Evolutionary conservation across 1,140 invertebrate species (phyloP), one percentile per base, ranked within the genome.

Genomic region (Paraescarpia echinospica): DNA sequence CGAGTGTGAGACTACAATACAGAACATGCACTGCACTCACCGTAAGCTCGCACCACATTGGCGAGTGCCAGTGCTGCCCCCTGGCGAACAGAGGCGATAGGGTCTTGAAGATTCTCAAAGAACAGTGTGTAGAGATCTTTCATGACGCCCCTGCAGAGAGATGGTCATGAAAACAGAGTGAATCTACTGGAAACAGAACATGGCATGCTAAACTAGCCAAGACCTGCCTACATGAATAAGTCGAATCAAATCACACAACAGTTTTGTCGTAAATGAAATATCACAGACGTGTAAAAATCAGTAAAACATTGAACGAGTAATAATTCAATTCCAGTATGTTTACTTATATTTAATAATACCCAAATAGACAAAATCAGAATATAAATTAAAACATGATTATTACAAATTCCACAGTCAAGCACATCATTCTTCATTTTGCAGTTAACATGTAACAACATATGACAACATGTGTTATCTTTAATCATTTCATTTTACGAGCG

Each of bases 41-140:
- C 96, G 94, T 97, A 97, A 22, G 96, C 97, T 93, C 95, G 95
- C 34, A 96, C 96, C 92, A 97, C 95, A 94, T 96, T 96, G 22
- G 95, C 95, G 1, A 97, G 93, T 31, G 97, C 96, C 8, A 96
- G 93, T 27, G 97, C 97, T 41, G 96, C 97, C 18, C 97, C 97
- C 94, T 97, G 97, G 59, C 97, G 94, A 0, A 97, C 97, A 48
- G 97, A 97, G 4, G 96, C 95, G 92, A 97, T 97, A 92, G 96
- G 96, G 94, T 97, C 97, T 94, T 96, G 96, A 77, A 97, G 94
- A 94, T 97, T 97, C 89, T 94, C 94, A 93, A 96, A 97, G 94
- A 97, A 97, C 92, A 97, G 94, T 33, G 96, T 96, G 94, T 96
- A 97, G 31, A 97, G 94, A 12, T 93, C 93, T 48, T 95, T 95